These are phyloP conservation scores for Melinopterus prodromus DNA, from an alignment of 2,888 invertebrate species.

Conservation along the genomic window DNA sequence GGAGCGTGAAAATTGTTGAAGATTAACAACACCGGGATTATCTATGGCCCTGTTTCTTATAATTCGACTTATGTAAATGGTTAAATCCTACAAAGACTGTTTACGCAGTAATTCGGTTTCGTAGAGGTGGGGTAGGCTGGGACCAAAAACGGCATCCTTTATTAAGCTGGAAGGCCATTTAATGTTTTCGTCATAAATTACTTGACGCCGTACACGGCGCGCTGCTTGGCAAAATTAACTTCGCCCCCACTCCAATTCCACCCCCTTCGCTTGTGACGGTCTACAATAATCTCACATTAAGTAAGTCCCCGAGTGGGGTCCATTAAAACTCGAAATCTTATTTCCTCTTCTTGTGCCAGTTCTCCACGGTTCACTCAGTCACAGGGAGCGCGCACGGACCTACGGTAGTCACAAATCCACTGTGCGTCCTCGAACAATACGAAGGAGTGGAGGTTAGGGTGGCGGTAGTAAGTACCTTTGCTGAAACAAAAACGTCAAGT, in stretches of 20 bases:
- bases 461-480: background rate
- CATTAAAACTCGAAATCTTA: conserved; percentile 4
- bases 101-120: background rate
- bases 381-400: background rate
- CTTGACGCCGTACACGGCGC: background rate
- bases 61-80: background rate
- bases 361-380: background rate
- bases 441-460: background rate
- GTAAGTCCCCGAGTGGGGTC: background rate
- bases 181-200: conserved; percentile 4
- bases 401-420: background rate
- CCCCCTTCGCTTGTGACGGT: background rate
- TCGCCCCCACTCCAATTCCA: background rate
- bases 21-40: background rate
- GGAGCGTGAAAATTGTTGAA: background rate
- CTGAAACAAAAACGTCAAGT: background rate
- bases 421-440: background rate
- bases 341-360: background rate
- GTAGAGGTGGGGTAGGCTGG: background rate
- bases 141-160: background rate
- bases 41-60: background rate
- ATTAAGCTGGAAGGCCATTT: background rate
- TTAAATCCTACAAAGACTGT: background rate
- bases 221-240: background rate
- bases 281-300: background rate